Percentiles rank a stretch among this genome's conserved stretches.
phyloP scores from a whole-genome alignment of 2,888 invertebrate genomes.

The Sepiola atlantica region DNA sequence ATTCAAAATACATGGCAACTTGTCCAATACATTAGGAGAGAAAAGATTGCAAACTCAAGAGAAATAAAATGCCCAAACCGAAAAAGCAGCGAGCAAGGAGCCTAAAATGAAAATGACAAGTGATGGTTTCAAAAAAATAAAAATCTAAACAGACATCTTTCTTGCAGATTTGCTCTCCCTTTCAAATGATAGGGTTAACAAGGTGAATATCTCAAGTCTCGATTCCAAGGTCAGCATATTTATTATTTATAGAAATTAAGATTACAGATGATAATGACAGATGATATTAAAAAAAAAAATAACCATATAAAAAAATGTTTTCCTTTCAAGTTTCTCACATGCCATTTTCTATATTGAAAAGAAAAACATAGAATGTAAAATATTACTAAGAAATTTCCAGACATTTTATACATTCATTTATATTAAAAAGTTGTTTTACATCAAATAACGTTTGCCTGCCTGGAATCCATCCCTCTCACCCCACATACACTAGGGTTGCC shows the following conservation, averaged over 20 bases:
- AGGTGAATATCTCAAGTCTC: neutral
- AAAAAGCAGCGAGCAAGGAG: neutral
- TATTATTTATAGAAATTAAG: neutral
- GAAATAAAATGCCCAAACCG: neutral
- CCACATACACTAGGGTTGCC: too few species aligned
- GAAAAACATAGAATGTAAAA: too few species aligned
- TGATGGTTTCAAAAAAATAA: neutral
- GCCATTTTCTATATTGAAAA: neutral
- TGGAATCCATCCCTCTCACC: too few species aligned
- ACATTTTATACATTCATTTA: too few species aligned
- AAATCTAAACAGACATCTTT: neutral
- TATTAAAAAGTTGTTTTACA: too few species aligned
- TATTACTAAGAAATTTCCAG: too few species aligned
- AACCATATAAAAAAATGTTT: neutral
- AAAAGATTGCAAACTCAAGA: neutral
- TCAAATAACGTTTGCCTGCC: too few species aligned
- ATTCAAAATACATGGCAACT: neutral
- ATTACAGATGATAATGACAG: neutral
- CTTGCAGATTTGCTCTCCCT: too few species aligned
- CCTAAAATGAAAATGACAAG: neutral
- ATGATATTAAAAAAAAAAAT: neutral
- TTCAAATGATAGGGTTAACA: neutral
- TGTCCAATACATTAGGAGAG: neutral
- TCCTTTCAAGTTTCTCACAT: too few species aligned
- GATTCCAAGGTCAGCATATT: neutral